Evolutionary conservation across 2,797 vertebrate species (phyloP), one percentile per base, ranked within the genome.

Genomic region (Ambastaia sidthimunki): DNA sequence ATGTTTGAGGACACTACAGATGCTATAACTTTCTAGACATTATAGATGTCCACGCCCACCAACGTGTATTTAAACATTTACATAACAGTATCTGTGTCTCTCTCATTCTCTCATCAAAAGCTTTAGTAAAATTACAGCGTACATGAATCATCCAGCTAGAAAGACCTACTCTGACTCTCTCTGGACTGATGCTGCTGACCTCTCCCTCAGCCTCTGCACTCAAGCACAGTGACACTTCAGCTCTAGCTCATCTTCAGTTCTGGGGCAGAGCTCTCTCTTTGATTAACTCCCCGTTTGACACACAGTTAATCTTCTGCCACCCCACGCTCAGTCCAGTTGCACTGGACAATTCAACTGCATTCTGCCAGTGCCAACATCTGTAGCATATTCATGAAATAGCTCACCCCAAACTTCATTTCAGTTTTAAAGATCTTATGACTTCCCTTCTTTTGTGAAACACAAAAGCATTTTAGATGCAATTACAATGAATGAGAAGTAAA

Each of bases 221-320:
- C 87, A 89, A 90, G 86, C 85, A 73, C 85, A 88, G 83, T 83
- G 55, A 84, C 82, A 87, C 89, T 83, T 90, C 86, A 88, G 89
- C 88, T 90, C 85, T 86, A 91, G 87, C 86, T 85, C 81, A 87
- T 88, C 86, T 88, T 78, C 71, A 84, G 71, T 83, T 86, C 86
- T 83, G 81, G 86, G 83, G 85, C 87, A 80, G 62, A 87, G 72
- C 47, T 65, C 82, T 87, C 55, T 41, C 47, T 50, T 76, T 65
- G 28, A 3, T 4, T 86, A 76, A 83, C 47, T 72, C 83, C 82
- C 82, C 81, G 82, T 87, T 89, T 88, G 84, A 91, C 85, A 91
- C 85, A 28, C 28, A 87, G 92, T 92, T 90, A 92, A 93, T 92
- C 87, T 88, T 84, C 79, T 80, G 71, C 71, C 72, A 63, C 80